A percentile compares a stretch with the other conserved stretches of the same genome.
Evolutionary conservation across 2,113 vertebrate species (phyloP).

Genomic region (Apistogramma diplotaenia): DNA sequence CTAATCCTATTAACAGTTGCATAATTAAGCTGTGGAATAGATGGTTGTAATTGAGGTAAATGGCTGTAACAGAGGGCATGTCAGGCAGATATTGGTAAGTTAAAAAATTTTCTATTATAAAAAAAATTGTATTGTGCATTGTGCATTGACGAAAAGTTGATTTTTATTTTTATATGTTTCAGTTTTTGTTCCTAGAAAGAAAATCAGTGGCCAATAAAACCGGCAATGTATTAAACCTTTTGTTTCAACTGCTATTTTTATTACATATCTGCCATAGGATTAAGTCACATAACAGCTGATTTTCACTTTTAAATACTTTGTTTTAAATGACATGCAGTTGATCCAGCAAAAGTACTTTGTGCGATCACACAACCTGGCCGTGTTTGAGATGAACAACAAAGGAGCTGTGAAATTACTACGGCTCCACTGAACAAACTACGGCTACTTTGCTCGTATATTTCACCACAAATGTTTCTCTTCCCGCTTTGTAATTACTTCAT

Average conservation of each 20-base stretch:
- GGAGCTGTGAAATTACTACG: not conserved
- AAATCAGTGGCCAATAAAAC: not conserved
- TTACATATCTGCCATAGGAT: not conserved
- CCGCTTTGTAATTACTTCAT: not conserved
- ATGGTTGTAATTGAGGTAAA: too few species aligned
- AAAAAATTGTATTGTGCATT: not conserved
- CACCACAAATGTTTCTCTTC: not conserved
- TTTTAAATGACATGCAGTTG: not conserved
- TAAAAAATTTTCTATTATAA: not conserved
- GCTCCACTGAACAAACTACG: not conserved
- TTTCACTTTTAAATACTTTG: not conserved
- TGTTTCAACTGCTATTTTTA: not conserved
- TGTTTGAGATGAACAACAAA: not conserved
- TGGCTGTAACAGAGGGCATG: too few species aligned
- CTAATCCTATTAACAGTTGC: too few species aligned
- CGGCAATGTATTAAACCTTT: not conserved
- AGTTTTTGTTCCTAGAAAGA: not conserved
- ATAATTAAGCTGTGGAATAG: too few species aligned
- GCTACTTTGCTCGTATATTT: not conserved
- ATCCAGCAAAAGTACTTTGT: not conserved
- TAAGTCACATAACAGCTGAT: not conserved
- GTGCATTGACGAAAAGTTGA: not conserved
- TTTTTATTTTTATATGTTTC: not conserved
- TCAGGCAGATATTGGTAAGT: not conserved
- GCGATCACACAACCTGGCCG: not conserved